These are phyloP conservation scores for Limnothrissa miodon DNA, from an alignment of 2,113 vertebrate genomes.

Conservation along the genomic window DNA sequence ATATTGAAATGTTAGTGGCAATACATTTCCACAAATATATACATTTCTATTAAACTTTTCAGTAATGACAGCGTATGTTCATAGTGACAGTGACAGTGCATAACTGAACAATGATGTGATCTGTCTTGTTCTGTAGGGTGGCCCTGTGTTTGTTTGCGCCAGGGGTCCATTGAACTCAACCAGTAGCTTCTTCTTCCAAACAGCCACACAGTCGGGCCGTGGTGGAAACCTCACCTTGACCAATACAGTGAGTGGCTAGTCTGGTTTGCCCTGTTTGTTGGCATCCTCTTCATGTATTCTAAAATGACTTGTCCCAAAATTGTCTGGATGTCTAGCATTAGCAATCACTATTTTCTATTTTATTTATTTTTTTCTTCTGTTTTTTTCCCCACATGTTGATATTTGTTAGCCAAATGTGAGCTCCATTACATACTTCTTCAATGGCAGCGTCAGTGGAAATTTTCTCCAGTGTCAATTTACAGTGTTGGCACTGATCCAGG, in stretches of 20 bases:
- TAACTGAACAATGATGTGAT: not conserved
- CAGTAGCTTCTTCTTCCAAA: not conserved
- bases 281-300: not conserved
- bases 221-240: not conserved
- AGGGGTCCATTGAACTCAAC: not conserved
- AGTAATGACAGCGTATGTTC: too few species aligned
- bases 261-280: not conserved
- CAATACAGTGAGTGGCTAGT: not conserved
- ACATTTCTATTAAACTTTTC: too few species aligned
- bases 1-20: too few species aligned
- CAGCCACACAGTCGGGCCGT: not conserved
- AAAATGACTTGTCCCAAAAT: not conserved
- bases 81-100: too few species aligned
- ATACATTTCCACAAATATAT: too few species aligned
- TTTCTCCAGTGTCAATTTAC: not conserved
- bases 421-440: not conserved
- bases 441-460: not conserved
- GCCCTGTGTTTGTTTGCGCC: not conserved
- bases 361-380: not conserved
- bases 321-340: not conserved
- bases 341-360: not conserved
- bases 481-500: not conserved
- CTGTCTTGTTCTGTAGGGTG: not conserved
- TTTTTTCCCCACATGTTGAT: not conserved
- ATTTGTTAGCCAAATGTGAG: not conserved